Conservation (phyloP, 2,797 vertebrate species). For the Mormyrus proboscirostris region DNA sequence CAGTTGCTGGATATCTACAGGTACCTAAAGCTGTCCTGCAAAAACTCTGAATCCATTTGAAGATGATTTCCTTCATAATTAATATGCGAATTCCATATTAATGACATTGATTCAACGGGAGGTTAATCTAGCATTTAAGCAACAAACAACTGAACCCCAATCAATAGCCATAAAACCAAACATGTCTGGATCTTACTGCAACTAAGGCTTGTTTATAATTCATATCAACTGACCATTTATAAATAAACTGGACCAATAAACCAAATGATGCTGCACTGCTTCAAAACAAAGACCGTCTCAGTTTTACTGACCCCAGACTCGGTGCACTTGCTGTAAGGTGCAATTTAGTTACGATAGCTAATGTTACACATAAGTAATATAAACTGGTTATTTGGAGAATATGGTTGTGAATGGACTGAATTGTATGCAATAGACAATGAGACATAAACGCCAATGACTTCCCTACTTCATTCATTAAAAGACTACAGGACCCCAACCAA, state of each 20-base stretch:
- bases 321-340: background rate
- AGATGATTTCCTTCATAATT: background rate
- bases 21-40: background rate
- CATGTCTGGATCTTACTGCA: background rate
- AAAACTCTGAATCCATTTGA: background rate
- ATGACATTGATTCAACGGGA: background rate
- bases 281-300: background rate
- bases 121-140: background rate
- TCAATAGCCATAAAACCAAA: background rate
- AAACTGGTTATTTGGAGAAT: background rate
- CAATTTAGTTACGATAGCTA: background rate
- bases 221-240: background rate
- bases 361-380: background rate
- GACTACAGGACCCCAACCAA: background rate
- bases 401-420: background rate
- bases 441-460: background rate
- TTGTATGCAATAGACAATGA: background rate
- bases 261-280: background rate
- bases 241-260: background rate
- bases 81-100: background rate
- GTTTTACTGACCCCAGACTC: background rate
- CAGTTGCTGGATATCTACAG: background rate
- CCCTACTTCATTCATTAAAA: background rate
- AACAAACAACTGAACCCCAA: background rate
- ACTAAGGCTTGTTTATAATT: background rate